Percentiles rank a stretch among this genome's conserved stretches.
Conservation (phyloP, 92 coral and sea anemone species). For the Actinostola sp. region DNA sequence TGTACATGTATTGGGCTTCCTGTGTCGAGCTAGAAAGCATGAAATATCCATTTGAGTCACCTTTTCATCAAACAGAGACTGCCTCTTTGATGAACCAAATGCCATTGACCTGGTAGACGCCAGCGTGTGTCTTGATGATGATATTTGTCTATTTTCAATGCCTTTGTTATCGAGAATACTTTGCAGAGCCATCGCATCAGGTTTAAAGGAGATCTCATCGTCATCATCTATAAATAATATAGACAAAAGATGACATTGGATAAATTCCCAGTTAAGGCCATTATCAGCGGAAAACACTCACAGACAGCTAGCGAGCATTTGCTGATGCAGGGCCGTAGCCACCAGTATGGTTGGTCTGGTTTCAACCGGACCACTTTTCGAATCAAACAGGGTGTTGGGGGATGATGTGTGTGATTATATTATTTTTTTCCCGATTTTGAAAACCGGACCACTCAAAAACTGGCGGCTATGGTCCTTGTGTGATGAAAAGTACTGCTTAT, state of each 20-base stretch:
- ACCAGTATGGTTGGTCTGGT: too few species aligned
- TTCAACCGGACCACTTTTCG: too few species aligned
- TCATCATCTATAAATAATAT: conserved; percentile 27
- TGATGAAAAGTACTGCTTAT: too few species aligned
- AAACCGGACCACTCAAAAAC: too few species aligned
- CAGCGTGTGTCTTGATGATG: conserved; percentile 16
- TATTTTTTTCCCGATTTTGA: too few species aligned
- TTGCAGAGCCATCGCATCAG: conserved; percentile 34
- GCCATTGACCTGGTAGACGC: conserved; percentile 34
- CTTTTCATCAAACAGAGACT: conserved; percentile 20
- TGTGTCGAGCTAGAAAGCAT: background rate
- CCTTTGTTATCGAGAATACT: conserved; percentile 37
- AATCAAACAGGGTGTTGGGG: too few species aligned
- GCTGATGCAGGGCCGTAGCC: too few species aligned
- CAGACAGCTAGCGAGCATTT: too few species aligned
- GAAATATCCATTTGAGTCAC: background rate
- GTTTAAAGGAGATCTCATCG: conserved; percentile 45
- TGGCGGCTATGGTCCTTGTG: too few species aligned
- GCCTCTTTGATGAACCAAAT: conserved; percentile 4
- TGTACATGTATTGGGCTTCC: too few species aligned
- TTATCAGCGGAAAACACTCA: background rate
- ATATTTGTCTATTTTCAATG: conserved; percentile 12
- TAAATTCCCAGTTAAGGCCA: background rate
- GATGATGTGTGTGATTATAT: too few species aligned
- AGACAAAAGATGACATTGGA: background rate